Conservation (phyloP, 37 sponge, comb jelly and placozoan genomes). For the Dysidea cf. avara region DNA sequence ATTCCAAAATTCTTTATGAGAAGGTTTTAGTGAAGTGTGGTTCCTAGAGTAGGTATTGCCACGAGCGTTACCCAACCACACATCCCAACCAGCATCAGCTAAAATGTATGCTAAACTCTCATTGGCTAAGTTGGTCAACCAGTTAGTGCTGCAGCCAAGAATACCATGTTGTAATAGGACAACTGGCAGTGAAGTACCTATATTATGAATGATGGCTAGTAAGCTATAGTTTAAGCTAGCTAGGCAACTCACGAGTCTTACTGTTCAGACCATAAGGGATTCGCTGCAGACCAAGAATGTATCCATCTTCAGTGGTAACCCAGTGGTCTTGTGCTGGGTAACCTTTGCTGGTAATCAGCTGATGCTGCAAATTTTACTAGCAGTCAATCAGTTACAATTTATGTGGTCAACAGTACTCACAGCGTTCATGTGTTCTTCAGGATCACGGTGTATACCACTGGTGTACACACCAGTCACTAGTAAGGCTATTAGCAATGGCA, state of each 20-base stretch:
- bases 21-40: slow-evolving; percentile 64
- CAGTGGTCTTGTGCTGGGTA: slow-evolving; percentile 85
- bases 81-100: slow-evolving; percentile 84
- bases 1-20: slow-evolving; percentile 84
- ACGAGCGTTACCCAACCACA: slow-evolving; percentile 87
- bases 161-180: slow-evolving; percentile 91
- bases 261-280: slow-evolving; percentile 65
- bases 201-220: no score
- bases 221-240: no score
- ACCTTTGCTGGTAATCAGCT: slow-evolving; percentile 83
- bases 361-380: no score
- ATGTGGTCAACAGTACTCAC: slow-evolving; percentile 29
- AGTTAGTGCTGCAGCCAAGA: slow-evolving; percentile 80
- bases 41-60: slow-evolving; percentile 82
- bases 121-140: slow-evolving; percentile 81
- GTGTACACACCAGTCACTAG: neutral
- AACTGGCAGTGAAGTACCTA: slow-evolving; percentile 35
- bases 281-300: slow-evolving; percentile 84
- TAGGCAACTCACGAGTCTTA: no score
- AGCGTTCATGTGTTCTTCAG: slow-evolving; percentile 24
- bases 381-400: no score
- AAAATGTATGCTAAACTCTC: slow-evolving; percentile 84
- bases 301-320: slow-evolving; percentile 86
- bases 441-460: neutral
- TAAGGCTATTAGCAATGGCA: no score